Evolutionary conservation across 2,888 invertebrate species (phyloP).

Genomic region (Gisinianus flammeolus): DNA sequence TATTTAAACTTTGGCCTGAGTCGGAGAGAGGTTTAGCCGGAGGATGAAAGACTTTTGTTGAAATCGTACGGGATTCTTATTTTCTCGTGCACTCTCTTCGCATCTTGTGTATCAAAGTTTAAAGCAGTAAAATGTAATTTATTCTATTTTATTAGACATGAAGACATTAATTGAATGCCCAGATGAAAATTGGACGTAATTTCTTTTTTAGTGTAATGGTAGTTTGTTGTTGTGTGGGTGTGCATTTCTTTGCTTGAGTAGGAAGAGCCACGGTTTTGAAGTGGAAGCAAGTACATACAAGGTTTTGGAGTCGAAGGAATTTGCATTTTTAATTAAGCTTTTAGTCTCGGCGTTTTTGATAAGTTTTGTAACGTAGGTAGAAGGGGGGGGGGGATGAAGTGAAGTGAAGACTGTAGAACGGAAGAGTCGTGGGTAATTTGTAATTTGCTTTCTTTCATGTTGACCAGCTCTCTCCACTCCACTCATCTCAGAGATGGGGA

Average conservation of each 20-base stretch:
- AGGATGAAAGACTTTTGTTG: too few relatives aligned
- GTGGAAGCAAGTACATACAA: not conserved
- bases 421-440: not conserved
- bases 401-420: too few relatives aligned
- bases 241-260: not conserved
- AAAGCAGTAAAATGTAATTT: too few relatives aligned
- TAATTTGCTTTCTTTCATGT: not conserved
- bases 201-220: too few relatives aligned
- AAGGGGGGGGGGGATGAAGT: not conserved
- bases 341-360: not conserved
- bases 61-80: too few relatives aligned
- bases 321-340: not conserved
- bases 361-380: not conserved
- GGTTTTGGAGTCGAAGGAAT: not conserved
- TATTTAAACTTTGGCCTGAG: not conserved
- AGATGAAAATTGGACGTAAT: too few relatives aligned
- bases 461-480: not conserved
- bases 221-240: not conserved
- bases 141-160: too few relatives aligned
- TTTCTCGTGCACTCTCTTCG: too few relatives aligned
- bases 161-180: too few relatives aligned
- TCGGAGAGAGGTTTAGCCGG: too few relatives aligned
- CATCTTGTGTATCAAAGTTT: too few relatives aligned
- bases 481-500: not conserved
- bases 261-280: too few relatives aligned